Evolutionary conservation across 1,140 invertebrate species (phyloP), one percentile per base, ranked within the genome.

Genomic region (Vanessa tameamea): DNA sequence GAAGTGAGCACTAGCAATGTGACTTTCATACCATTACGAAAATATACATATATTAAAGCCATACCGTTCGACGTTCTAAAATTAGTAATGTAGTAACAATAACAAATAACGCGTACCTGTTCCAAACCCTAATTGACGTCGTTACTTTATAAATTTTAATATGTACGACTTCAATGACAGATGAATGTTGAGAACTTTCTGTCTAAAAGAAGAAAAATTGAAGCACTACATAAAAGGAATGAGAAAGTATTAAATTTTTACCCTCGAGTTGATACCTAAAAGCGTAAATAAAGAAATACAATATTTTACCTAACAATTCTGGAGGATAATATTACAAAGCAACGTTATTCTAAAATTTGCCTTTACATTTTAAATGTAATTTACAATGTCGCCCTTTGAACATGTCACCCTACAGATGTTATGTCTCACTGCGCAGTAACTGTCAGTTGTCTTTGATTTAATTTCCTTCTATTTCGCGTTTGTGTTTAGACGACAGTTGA

Each of bases 1-100:
- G 65, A 80, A 80, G 81, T 84, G 77, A 82, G 77, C 72, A 72
- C 73, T 80, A 85, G 82, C 78, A 78, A 82, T 84, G 85, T 86
- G 82, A 84, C 78, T 73, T 64, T 66, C 76, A 81, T 85, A 69
- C 59, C 15, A 31, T 15, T 20, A 59, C 31, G 20, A 59, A 55
- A 55, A 53, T n/a, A n/a, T n/a, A n/a, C 8, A 55, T 55, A n/a
- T 57, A 23, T 26, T 57, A 57, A 12, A 57, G 26, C 20, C 53
- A 11, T 20, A 26, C 12, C 37, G 20, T 12, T 57, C 13, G 9
- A 16, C 20, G 20, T 23, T 23, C 20, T 23, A 57, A 53, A 23
- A 57, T 16, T 57, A 57, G 16, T 12, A 57, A 57, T 7, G 7
- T 57, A n/a, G 20, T 57, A 20, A 57, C 7, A 57, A 57, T 23